Conservation (phyloP, 2,797 vertebrate genomes). For the Platalea minor region DNA sequence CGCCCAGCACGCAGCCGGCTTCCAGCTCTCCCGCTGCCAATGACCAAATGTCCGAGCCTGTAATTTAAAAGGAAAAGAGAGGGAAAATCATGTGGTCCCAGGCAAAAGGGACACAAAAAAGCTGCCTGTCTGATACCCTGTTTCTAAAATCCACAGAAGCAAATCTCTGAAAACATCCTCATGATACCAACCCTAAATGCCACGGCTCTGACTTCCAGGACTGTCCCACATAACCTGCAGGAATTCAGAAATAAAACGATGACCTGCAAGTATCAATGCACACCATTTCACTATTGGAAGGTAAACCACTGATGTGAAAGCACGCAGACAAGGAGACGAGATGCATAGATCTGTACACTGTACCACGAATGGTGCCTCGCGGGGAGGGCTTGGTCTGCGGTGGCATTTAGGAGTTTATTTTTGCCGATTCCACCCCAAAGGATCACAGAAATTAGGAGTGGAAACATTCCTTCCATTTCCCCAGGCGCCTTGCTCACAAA, state of each 20-base stretch:
- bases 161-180: neutral
- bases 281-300: neutral
- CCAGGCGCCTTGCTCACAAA: slow-evolving; percentile 13
- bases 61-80: neutral
- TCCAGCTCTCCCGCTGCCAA: neutral
- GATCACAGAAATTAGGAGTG: slow-evolving; percentile 19
- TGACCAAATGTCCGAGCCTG: neutral
- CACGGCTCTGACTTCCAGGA: neutral
- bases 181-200: neutral
- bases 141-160: neutral
- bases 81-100: neutral
- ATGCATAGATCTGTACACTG: neutral
- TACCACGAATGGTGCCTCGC: neutral
- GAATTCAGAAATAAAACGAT: neutral
- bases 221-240: neutral
- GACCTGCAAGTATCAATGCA: neutral
- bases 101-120: neutral
- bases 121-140: neutral
- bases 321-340: neutral
- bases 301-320: neutral
- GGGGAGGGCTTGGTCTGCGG: fast-evolving
- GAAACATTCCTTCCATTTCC: slow-evolving; percentile 59
- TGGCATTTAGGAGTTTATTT: slow-evolving; percentile 42
- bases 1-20: fast-evolving
- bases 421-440: slow-evolving; percentile 42